A percentile compares a stretch with the other conserved stretches of the same genome.
phyloP scores from a whole-genome alignment of 2,113 vertebrate species.

The Ovis aries region ARS-UI_Ramb_v3.0 NC_056057.1:30587001-30587500 shows the following conservation, averaged over 20 bases:
- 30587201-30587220: background rate
- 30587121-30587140: background rate
- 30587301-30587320: background rate
- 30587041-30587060: background rate
- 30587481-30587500: background rate
- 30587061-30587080: background rate
- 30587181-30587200: background rate
- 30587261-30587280: background rate
- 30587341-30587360: background rate
- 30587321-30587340: background rate
- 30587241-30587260: background rate
- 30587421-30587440: background rate
- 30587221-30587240: background rate
- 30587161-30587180: background rate
- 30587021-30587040: background rate
- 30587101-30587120: background rate
- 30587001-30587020: background rate
- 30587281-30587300: background rate
- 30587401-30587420: background rate
- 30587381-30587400: background rate
- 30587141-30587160: background rate
- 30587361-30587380: background rate
- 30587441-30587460: background rate
- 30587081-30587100: background rate
- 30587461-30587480: background rate